Evolutionary conservation across 2,888 invertebrate genomes (phyloP), one percentile per base, ranked within the genome.

Genomic region (Andrena marginata): DNA sequence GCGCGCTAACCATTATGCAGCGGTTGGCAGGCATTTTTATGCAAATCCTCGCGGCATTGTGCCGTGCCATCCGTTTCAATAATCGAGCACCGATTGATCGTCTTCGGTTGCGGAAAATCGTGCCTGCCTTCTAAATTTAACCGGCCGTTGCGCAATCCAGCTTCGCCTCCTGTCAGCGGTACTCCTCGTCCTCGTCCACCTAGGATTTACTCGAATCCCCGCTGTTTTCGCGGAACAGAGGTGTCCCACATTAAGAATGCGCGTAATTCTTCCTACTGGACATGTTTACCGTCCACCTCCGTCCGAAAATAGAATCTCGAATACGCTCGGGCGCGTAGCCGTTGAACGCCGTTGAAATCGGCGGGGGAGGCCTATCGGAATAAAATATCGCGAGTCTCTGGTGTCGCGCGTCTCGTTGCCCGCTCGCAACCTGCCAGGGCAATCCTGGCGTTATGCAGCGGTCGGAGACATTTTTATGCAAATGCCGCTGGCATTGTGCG

Each of bases 21-120:
- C 77, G 80, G 75, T 86, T 82, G 85, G 85, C 84, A 74, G 84
- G 88, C 84, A 91, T 92, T 92, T 92, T 92, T 91, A 92, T 92
- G 92, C 92, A 90, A 92, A 93, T 92, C 84, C 80, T 74, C 78
- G 75, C 77, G 74, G 84, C 89, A 90, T 89, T 87, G 89, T 86
- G 79, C 56, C 86, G 86, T 68, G 86, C 84, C 84, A 75, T 75
- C 77, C 85, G 77, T 82, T 87, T 85, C 85, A 77, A 80, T 84
- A 81, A 80, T 85, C 82, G 81, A 69, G 63, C 64, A 54, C 3
- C 82, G 59, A 73, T 76, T 10, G 64, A 48, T n/a, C 68, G 68
- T 70, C 63, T 26, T 79, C 60, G 70, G 70, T 1, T 35, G 51
- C 16, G 23, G 62, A 65, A 60, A 51, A 67, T 68, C 64, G 10